Evolutionary conservation across 1,140 invertebrate species (phyloP).

Genomic region (Atta texana): DNA sequence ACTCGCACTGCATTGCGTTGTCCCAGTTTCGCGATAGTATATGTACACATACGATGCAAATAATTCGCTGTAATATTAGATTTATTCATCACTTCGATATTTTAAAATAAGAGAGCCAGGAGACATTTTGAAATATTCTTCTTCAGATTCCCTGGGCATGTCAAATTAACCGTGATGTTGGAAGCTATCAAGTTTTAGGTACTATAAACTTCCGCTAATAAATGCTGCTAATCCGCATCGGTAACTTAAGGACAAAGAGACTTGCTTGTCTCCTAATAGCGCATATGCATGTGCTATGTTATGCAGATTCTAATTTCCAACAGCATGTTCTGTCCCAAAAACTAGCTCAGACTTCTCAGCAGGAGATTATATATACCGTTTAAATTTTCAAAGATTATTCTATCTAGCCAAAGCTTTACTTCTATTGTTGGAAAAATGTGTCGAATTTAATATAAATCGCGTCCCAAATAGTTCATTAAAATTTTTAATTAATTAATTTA

Average conservation of each 20-base stretch:
- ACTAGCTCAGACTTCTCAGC: neutral
- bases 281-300: slow-evolving; percentile 8
- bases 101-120: slow-evolving; percentile 25
- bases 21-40: neutral
- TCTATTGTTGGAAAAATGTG: too few species aligned
- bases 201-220: slow-evolving; percentile 56
- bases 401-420: neutral
- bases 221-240: slow-evolving; percentile 42
- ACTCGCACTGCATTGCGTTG: neutral
- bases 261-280: slow-evolving; percentile 4
- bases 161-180: slow-evolving; percentile 39
- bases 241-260: slow-evolving; percentile 46
- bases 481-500: too few species aligned
- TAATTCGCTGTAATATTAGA: slow-evolving; percentile 35
- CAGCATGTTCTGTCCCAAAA: neutral
- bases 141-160: neutral
- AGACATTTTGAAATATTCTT: slow-evolving; percentile 17
- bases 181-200: slow-evolving; percentile 33
- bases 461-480: too few species aligned
- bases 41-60: neutral
- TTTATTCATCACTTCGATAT: slow-evolving; percentile 40
- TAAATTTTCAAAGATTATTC: neutral
- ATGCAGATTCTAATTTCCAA: slow-evolving; percentile 44
- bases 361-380: neutral
- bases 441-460: too few species aligned